These are phyloP conservation scores for Tonatia bakeri DNA, from an alignment of 2,113 vertebrate genomes.

Conservation along the genomic window DNA sequence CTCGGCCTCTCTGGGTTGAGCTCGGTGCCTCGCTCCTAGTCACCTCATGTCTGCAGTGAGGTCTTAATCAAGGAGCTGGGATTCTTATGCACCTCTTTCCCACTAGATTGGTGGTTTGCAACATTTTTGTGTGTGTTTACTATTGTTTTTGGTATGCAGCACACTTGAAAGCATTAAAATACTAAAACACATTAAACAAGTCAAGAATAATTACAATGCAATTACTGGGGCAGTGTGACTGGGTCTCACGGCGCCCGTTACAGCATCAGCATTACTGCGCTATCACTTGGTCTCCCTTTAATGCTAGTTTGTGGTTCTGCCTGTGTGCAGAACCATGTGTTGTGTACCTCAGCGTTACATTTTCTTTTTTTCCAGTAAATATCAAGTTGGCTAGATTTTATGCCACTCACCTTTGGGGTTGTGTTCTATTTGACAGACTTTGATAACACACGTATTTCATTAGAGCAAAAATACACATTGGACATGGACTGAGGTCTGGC, in stretches of 20 bases:
- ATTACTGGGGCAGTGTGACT: neutral
- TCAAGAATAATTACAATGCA: neutral
- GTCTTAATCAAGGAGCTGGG: neutral
- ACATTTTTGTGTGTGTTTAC: neutral
- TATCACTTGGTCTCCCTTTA: neutral
- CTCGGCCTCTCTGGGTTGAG: neutral
- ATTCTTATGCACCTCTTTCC: neutral
- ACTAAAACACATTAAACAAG: neutral
- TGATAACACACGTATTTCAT: neutral
- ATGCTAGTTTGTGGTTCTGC: neutral
- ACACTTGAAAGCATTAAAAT: slow-evolving; percentile 14
- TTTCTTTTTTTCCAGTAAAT: neutral
- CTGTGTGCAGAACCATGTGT: neutral
- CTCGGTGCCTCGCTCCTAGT: neutral
- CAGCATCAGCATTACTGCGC: neutral
- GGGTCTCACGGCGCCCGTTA: neutral
- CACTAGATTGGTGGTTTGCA: neutral
- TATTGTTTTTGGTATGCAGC: neutral
- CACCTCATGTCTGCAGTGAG: neutral
- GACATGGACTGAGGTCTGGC: neutral
- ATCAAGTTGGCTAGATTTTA: neutral
- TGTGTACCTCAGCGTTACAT: neutral
- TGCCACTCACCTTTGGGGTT: neutral
- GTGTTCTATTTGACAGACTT: neutral
- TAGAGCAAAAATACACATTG: neutral